Conservation (phyloP, 2,113 vertebrate species). For the Glaucidium brasilianum region DNA sequence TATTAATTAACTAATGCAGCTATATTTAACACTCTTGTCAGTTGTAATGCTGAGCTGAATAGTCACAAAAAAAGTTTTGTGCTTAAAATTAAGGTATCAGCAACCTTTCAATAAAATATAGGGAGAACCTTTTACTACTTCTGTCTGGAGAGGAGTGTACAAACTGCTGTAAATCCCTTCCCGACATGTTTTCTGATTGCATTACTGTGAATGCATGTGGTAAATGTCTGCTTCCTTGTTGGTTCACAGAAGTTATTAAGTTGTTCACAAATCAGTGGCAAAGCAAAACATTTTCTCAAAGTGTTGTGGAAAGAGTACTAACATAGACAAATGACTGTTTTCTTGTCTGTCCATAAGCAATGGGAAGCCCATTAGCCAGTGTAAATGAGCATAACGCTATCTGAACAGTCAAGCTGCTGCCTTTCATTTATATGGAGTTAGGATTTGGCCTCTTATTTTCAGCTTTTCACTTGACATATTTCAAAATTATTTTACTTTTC, state of each 20-base stretch:
- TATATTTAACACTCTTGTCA: neutral
- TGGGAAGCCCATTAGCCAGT: slow-evolving; percentile 32
- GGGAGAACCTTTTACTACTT: slow-evolving; percentile 5
- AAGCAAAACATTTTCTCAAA: slow-evolving; percentile 44
- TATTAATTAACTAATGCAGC: neutral
- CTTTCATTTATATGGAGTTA: neutral
- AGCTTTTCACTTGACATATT: neutral
- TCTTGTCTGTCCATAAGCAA: slow-evolving; percentile 32
- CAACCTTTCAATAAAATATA: slow-evolving; percentile 17
- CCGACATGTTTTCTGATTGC: neutral
- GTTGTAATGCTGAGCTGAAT: neutral
- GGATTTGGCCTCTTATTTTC: neutral
- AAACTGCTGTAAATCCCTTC: neutral
- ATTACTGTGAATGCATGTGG: slow-evolving; percentile 38
- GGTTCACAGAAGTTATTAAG: slow-evolving; percentile 59
- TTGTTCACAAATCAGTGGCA: slow-evolving; percentile 34
- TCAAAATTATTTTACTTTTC: neutral
- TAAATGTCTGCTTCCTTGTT: slow-evolving; percentile 47
- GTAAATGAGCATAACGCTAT: slow-evolving; percentile 23
- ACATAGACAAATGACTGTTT: slow-evolving; percentile 20
- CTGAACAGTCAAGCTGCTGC: neutral
- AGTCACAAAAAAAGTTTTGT: neutral
- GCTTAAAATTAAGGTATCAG: slow-evolving; percentile 28
- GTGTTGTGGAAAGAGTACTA: slow-evolving; percentile 4
- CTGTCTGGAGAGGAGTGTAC: slow-evolving; percentile 20